Evolutionary conservation across 2,113 vertebrate genomes (phyloP), one percentile per base, ranked within the genome.

Genomic region (Hydrolagus affinis): DNA sequence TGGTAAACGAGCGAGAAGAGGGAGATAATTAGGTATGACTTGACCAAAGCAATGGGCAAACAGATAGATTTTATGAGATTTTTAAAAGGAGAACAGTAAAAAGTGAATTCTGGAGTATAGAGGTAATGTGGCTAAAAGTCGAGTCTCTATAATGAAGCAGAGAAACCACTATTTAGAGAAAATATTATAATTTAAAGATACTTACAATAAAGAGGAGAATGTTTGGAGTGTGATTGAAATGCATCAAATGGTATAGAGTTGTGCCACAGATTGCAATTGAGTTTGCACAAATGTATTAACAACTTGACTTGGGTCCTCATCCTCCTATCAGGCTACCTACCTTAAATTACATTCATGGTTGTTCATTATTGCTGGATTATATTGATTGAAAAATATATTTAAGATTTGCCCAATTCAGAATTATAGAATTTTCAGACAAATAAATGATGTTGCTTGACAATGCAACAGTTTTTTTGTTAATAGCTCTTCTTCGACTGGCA

Each of bases 331-430:
- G 59, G 11, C 12, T 77, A 2, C 44, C 21, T n/a, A 77, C 6
- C 75, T 57, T 59, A 77, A 59, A 77, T 77, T 23, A 59, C 21
- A 60, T 21, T 23, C 0, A 19, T 77, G 11, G n/a, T 44, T 9
- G 8, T 59, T 77, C 56, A 77, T 77, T 57, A 57, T 59, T 77
- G 56, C 21, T n/a, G 57, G 59, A 77, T 77, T 59, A 77, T 19
- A 77, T 77, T 57, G 19, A 77, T 77, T 59, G 44, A 77, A 3
- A 59, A 77, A 10, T 77, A 21, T 77, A n/a, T 57, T 59, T 77
- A 57, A 77, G 30, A 59, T n/a, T 17, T 77, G 21, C 23, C 11
- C 56, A 59, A 77, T 77, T 60, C 75, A 60, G 59, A 23, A 60
- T 73, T n/a, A 77, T 77, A 6, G 75, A 57, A 59, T 77, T 59